A percentile compares a stretch with the other conserved stretches of the same genome.
phyloP scores from a whole-genome alignment of 2,113 vertebrate genomes.

The Columbina picui region DNA sequence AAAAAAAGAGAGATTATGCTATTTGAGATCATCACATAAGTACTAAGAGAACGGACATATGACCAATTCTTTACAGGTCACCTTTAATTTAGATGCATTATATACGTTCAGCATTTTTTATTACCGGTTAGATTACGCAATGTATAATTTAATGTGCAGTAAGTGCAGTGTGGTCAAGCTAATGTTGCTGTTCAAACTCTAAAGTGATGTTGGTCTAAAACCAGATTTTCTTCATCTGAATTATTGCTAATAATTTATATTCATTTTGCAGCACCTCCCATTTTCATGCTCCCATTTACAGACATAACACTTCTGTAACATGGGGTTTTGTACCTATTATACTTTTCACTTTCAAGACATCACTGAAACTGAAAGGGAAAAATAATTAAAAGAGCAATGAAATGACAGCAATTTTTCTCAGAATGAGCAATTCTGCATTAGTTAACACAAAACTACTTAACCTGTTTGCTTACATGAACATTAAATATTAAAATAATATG shows the following conservation, averaged over 20 bases:
- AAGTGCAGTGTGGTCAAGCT: constrained; percentile 49
- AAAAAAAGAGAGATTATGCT: neutral
- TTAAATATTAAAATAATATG: neutral
- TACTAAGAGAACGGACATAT: neutral
- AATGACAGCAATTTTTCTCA: neutral
- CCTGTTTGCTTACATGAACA: neutral
- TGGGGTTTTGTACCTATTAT: neutral
- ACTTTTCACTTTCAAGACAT: neutral
- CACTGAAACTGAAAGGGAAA: neutral
- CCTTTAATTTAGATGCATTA: constrained; percentile 40
- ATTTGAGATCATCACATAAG: neutral
- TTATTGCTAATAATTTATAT: neutral
- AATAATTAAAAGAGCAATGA: neutral
- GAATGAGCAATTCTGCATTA: neutral
- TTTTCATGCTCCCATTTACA: neutral
- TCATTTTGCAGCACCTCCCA: neutral
- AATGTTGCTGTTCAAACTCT: neutral
- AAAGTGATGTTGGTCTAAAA: neutral
- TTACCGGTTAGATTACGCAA: constrained; percentile 33
- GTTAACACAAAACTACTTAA: neutral
- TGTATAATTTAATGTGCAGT: neutral
- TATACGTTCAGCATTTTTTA: constrained; percentile 49
- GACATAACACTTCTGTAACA: neutral
- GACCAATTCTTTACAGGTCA: constrained; percentile 30
- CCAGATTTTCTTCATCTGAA: neutral